Evolutionary conservation across 2,888 invertebrate species (phyloP).

Genomic region (Hyposoter didymator): DNA sequence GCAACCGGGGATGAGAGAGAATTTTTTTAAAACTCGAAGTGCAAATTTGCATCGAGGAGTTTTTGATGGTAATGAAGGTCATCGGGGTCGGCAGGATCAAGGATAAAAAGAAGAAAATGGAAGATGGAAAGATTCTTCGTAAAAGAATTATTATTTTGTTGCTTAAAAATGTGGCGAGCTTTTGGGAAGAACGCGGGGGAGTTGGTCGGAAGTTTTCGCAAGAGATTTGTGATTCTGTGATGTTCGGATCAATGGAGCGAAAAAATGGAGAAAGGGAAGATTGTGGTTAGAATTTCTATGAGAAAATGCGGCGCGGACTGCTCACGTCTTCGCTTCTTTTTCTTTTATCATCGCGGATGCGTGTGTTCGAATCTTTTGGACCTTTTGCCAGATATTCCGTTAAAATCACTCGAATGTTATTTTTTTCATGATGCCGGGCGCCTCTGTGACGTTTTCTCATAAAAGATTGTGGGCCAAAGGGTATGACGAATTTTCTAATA

Average conservation of each 20-base stretch:
- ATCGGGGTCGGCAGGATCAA: background rate
- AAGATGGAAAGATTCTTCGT: background rate
- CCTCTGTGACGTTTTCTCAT: slow-evolving; percentile 18
- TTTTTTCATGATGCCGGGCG: slow-evolving; percentile 47
- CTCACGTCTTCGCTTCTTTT: background rate
- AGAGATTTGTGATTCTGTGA: slow-evolving; percentile 73
- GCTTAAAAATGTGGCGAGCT: background rate
- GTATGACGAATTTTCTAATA: slow-evolving; percentile 76
- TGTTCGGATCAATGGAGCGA: slow-evolving; percentile 72
- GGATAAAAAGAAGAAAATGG: background rate
- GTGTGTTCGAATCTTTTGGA: slow-evolving; percentile 8
- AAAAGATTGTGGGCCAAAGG: slow-evolving; percentile 41
- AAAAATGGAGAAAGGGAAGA: slow-evolving; percentile 54
- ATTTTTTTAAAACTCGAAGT: too few species aligned
- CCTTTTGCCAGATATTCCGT: slow-evolving; percentile 24
- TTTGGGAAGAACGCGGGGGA: background rate
- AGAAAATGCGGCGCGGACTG: slow-evolving; percentile 64
- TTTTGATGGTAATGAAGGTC: background rate
- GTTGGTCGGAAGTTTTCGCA: slow-evolving; percentile 69
- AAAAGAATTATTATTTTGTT: background rate
- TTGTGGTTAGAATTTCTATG: slow-evolving; percentile 58
- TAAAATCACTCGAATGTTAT: slow-evolving; percentile 55
- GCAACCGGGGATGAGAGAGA: too few species aligned
- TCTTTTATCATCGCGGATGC: slow-evolving; percentile 14
- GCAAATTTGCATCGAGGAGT: background rate